Base-by-base conservation (phyloP, 2,888 invertebrate species). In the Rhorus exstirpatorius region DNA sequence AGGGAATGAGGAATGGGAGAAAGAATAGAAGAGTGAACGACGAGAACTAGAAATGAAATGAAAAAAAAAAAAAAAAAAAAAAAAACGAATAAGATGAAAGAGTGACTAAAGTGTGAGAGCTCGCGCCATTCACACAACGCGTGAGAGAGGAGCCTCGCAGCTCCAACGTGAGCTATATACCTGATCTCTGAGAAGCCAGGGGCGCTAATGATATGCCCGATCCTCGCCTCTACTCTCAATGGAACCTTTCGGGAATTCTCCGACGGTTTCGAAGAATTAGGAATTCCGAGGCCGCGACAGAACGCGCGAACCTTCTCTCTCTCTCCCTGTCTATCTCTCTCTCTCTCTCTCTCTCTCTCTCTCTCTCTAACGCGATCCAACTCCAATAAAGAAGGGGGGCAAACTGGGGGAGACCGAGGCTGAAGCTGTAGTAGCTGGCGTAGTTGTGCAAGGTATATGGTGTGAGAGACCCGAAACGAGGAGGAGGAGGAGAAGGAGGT, bases 241-340 rank as follows among this genome's bases (percentile, higher is more conserved):
- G 92, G 91, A 88, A 90, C 90, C 92, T 92, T 92, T 92, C 92
- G 91, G 91, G 93, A 92, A 93, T 93, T 92, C 92, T 90, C 88
- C 90, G 91, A 89, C 92, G 91, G 91, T 92, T 93, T 93, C 92
- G 92, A 90, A 89, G 93, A 93, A 92, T 93, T 91, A 92, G 92
- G 92, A 92, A 93, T 92, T 92, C 92, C 92, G 92, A 91, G 90
- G 90, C 88, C 90, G 89, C 86, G 89, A 88, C 86, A 84, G 84
- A 85, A 74, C 79, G 49, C 74, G 51, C 19, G 31, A 68, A 70
- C 63, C 53, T 63, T 51, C 19, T 61, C 61, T 61, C 4, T 38
- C 53, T 14, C 41, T 8, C 44, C 10, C 44, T 46, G 31, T 58
- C 58, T 3, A 49, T 75, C 79, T 61, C 78, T 53, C 60, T 75